Conservation (phyloP, 1,140 invertebrate species). For the Prorops nasuta region DNA sequence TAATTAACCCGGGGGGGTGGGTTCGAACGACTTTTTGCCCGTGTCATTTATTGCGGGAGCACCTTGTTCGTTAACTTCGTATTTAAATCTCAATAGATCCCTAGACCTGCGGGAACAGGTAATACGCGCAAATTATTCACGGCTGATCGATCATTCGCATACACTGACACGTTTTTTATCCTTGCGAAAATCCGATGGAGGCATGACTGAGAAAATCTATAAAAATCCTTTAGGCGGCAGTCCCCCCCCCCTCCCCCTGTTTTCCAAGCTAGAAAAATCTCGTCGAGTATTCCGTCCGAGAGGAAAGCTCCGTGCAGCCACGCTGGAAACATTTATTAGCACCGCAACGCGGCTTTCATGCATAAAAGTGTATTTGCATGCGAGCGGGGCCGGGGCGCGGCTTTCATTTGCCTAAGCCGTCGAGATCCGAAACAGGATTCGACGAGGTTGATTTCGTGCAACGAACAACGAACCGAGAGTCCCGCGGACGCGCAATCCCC, state of each 20-base stretch:
- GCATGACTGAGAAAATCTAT: no score
- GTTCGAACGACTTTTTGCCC: constrained; percentile 42
- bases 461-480: constrained; percentile 5
- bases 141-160: not conserved
- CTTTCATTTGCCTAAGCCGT: constrained; percentile 38
- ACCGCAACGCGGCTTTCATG: constrained; percentile 17
- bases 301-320: no score
- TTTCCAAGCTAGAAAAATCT: no score
- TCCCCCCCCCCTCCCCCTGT: no score
- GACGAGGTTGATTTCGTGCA: constrained; percentile 33
- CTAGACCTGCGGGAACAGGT: constrained; percentile 24
- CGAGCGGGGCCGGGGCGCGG: constrained; percentile 19
- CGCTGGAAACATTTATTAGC: constrained; percentile 48
- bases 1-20: constrained; percentile 49
- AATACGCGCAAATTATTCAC: constrained; percentile 5
- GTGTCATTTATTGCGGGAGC: constrained; percentile 50
- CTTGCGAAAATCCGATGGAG: no score
- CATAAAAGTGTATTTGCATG: constrained; percentile 41
- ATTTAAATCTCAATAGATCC: constrained; percentile 40
- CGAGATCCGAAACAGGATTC: constrained; percentile 31
- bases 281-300: constrained; percentile 23
- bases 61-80: constrained; percentile 43
- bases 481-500: no score
- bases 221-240: no score
- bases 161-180: no score